These are phyloP conservation scores for Cherax quadricarinatus DNA, from an alignment of 1,140 invertebrate genomes.

Conservation along the genomic window DNA sequence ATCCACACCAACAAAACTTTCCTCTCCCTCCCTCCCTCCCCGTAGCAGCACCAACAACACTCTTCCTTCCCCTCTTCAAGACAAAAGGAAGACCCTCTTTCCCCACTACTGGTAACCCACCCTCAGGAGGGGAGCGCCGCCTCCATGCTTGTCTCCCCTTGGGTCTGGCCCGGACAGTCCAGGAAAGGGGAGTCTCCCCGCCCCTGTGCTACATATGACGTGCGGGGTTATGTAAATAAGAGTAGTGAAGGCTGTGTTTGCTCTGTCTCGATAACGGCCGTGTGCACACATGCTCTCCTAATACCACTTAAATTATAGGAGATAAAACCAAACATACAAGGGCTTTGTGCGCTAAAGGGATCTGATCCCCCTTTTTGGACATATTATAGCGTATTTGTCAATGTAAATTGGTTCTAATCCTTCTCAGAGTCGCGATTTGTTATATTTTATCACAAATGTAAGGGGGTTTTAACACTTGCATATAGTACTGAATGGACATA, in stretches of 20 bases:
- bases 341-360: conserved; percentile 41
- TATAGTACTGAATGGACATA: background rate
- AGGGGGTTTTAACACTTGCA: conserved; percentile 1
- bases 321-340: conserved; percentile 33
- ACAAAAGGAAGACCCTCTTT: background rate
- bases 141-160: too few relatives aligned
- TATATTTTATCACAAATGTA: background rate
- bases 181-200: background rate
- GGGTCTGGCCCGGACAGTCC: too few relatives aligned
- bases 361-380: conserved; percentile 40
- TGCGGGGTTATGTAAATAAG: background rate
- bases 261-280: background rate
- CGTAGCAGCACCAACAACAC: background rate
- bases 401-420: conserved; percentile 36
- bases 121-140: too few relatives aligned
- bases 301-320: conserved; percentile 46
- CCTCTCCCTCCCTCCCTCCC: background rate
- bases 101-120: background rate
- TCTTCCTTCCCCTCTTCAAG: background rate
- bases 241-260: conserved; percentile 14
- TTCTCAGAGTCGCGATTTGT: background rate
- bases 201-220: background rate
- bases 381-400: conserved; percentile 38
- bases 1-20: background rate
- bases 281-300: conserved; percentile 31